These are phyloP conservation scores for Dryas iulia DNA, from an alignment of 1,140 invertebrate species.

Conservation along the genomic window DNA sequence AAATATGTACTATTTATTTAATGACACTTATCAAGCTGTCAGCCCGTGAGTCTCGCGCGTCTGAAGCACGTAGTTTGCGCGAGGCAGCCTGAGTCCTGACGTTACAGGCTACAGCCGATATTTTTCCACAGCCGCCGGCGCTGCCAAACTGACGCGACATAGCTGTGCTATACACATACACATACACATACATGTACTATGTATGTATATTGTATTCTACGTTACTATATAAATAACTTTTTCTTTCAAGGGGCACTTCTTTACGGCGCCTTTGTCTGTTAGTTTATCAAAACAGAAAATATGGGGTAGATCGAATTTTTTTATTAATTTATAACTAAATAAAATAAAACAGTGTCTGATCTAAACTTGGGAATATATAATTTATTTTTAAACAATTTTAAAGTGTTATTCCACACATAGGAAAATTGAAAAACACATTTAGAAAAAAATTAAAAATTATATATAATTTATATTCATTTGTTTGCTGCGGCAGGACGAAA, in stretches of 20 bases:
- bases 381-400: too few species aligned
- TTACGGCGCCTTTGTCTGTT: not conserved
- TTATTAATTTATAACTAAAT: too few species aligned
- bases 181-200: not conserved
- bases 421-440: too few species aligned
- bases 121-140: constrained; percentile 37
- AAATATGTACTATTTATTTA: too few species aligned
- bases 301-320: not conserved
- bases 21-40: not conserved
- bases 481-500: too few species aligned
- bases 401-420: too few species aligned
- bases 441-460: too few species aligned
- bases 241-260: not conserved
- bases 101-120: constrained; percentile 27
- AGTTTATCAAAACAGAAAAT: not conserved
- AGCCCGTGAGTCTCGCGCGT: constrained; percentile 20
- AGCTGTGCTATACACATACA: constrained; percentile 9
- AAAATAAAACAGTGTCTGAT: too few species aligned
- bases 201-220: not conserved
- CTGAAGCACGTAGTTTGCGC: constrained; percentile 37
- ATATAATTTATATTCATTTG: too few species aligned
- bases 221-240: not conserved
- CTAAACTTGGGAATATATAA: too few species aligned
- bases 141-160: constrained; percentile 36
- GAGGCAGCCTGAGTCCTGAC: constrained; percentile 33